phyloP scores from a whole-genome alignment of 1,140 invertebrate species.

The Hyles euphorbiae region DNA sequence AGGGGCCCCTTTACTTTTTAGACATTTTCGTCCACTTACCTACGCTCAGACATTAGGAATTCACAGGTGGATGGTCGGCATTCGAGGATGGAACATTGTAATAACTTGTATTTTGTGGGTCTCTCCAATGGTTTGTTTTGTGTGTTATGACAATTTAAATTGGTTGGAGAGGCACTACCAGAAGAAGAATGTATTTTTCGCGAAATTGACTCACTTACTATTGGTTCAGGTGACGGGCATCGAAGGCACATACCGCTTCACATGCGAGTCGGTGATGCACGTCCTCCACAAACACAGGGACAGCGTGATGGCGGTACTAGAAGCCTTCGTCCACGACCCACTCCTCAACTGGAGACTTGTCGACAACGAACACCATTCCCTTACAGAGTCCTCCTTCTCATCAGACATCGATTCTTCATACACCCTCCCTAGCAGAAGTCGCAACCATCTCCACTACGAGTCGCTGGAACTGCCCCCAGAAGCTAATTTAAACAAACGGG shows the following conservation, averaged over 20 bases:
- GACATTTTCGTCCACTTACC: no score
- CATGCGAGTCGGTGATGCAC: conserved; percentile 98
- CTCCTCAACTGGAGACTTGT: conserved; percentile 96
- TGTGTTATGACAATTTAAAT: no score
- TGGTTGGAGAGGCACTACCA: no score
- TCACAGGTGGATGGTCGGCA: no score
- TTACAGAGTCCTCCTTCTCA: conserved; percentile 58
- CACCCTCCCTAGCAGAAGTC: conserved; percentile 49
- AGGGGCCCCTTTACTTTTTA: no score
- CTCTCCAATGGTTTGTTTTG: no score
- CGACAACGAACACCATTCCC: conserved; percentile 55
- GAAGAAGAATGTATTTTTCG: no score
- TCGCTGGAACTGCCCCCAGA: conserved; percentile 62
- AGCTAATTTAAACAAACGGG: conserved; percentile 92
- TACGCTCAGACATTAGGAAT: no score
- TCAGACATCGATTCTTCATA: conserved; percentile 62
- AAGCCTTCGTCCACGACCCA: conserved; percentile 99
- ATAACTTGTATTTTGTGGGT: no score
- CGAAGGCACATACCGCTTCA: conserved; percentile 90
- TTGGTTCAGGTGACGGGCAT: conserved; percentile 80
- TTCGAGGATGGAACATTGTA: no score
- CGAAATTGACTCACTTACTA: not conserved
- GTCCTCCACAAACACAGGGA: conserved; percentile 97
- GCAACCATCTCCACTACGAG: conserved; percentile 49
- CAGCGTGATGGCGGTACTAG: conserved; percentile 98